These are phyloP conservation scores for Acromyrmex charruanus DNA, from an alignment of 1,140 invertebrate species.

Conservation along the genomic window DNA sequence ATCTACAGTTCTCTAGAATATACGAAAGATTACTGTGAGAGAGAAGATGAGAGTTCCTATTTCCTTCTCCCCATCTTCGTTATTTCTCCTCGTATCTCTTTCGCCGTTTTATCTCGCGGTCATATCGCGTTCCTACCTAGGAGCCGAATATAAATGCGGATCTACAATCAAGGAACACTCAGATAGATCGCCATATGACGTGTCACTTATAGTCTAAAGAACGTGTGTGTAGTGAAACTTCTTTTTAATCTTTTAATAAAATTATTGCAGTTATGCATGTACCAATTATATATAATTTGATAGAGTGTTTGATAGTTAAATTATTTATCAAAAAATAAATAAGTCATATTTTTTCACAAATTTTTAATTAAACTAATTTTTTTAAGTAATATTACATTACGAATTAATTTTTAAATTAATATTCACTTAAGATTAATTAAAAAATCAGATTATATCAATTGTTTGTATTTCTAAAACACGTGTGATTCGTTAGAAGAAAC, in stretches of 20 bases:
- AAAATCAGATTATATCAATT: slow-evolving; percentile 1
- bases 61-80: slow-evolving; percentile 6
- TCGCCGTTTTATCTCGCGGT: slow-evolving; percentile 48
- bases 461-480: background rate
- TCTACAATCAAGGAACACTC: slow-evolving; percentile 8
- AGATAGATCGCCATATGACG: background rate
- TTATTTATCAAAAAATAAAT: background rate
- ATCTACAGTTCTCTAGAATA: slow-evolving; percentile 93
- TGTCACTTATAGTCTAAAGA: background rate
- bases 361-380: background rate
- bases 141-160: slow-evolving; percentile 56
- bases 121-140: slow-evolving; percentile 33
- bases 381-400: background rate
- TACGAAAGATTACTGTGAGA: slow-evolving; percentile 91
- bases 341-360: background rate
- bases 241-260: background rate
- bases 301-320: slow-evolving; percentile 1
- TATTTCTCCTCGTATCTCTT: slow-evolving; percentile 27
- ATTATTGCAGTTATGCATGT: background rate
- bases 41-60: slow-evolving; percentile 88
- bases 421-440: background rate
- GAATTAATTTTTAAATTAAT: background rate
- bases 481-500: background rate
- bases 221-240: background rate
- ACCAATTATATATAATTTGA: background rate